Percentiles rank a stretch among this genome's conserved stretches.
phyloP scores from a whole-genome alignment of 2,113 vertebrate genomes.

The Eclectus roratus region DNA sequence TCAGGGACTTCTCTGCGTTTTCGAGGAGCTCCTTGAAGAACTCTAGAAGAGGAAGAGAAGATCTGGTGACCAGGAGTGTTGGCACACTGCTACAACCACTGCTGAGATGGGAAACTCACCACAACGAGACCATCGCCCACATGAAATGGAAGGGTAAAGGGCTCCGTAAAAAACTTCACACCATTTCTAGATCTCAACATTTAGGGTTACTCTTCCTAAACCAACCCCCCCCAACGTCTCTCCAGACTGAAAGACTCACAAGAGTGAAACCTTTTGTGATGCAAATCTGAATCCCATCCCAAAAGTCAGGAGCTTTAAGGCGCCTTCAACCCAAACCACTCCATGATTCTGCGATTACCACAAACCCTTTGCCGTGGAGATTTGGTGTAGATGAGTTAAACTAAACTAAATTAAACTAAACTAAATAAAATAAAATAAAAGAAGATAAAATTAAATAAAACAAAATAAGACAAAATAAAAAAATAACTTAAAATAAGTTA shows the following conservation, averaged over 20 bases:
- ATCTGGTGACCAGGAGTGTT: fast-evolving
- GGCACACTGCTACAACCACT: not conserved
- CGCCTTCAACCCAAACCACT: not conserved
- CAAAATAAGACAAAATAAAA: no score
- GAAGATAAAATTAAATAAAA: not conserved
- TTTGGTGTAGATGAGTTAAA: not conserved
- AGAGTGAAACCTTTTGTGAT: not conserved
- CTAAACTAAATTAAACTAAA: not conserved
- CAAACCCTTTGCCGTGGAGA: not conserved
- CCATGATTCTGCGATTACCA: not conserved
- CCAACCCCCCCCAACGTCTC: fast-evolving
- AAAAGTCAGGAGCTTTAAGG: not conserved
- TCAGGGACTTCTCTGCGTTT: slow-evolving; percentile 89
- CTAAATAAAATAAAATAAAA: not conserved
- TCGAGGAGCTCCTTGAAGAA: slow-evolving; percentile 95
- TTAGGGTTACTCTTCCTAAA: not conserved
- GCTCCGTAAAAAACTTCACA: not conserved
- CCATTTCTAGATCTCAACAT: not conserved
- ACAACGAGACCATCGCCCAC: not conserved
- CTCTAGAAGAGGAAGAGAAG: slow-evolving; percentile 73
- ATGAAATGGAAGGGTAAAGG: not conserved
- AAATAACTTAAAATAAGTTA: not conserved
- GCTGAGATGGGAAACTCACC: not conserved
- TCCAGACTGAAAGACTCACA: not conserved
- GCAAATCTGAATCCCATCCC: not conserved